These are phyloP conservation scores for Cydia amplana DNA, from an alignment of 1,140 invertebrate genomes.

Conservation along the genomic window DNA sequence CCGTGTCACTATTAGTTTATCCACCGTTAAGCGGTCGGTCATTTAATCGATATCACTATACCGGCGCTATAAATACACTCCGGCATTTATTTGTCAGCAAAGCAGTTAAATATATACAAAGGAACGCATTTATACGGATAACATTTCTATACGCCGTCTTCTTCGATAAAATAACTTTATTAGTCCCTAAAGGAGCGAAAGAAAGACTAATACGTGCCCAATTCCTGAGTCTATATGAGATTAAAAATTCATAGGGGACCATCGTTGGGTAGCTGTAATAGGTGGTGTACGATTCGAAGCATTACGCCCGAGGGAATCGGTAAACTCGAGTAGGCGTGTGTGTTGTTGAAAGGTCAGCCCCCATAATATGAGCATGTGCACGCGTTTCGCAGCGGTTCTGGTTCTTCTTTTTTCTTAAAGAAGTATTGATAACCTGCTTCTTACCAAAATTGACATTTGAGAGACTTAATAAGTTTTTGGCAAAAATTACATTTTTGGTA, in stretches of 20 bases:
- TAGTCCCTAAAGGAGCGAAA: not conserved
- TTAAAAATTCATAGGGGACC: constrained; percentile 1
- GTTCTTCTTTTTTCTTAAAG: not conserved
- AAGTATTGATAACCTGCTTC: not conserved
- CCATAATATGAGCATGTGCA: not conserved
- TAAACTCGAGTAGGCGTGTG: constrained; percentile 2
- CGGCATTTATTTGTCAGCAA: constrained; percentile 6
- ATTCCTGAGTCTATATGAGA: not conserved
- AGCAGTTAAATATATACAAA: not conserved
- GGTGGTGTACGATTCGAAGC: not conserved
- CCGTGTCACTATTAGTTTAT: constrained; percentile 27
- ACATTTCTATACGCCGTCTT: not conserved
- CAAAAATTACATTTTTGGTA: too few species aligned
- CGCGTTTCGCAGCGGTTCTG: not conserved
- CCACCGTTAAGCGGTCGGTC: constrained; percentile 21
- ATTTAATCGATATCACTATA: constrained; percentile 30
- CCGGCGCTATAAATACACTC: constrained; percentile 6
- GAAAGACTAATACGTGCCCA: not conserved
- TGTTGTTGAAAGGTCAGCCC: not conserved
- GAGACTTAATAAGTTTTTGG: too few species aligned
- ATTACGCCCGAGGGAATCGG: not conserved
- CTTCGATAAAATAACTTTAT: not conserved
- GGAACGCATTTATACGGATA: not conserved
- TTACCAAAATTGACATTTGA: not conserved
- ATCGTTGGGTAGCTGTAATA: constrained; percentile 12